phyloP scores from a whole-genome alignment of 2,888 invertebrate species.

The Hypomecis atomaria region DNA sequence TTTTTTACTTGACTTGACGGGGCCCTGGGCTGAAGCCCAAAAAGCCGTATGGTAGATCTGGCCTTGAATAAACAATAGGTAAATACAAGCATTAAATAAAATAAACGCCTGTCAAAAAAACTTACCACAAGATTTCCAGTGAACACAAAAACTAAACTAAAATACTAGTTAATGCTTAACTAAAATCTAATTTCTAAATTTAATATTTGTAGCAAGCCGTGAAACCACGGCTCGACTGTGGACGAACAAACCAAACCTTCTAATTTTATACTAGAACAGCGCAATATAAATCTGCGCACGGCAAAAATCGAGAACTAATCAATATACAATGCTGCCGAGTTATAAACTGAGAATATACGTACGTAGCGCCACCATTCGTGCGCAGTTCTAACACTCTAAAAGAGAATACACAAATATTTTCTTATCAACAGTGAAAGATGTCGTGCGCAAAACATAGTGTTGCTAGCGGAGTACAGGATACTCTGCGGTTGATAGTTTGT shows the following conservation, averaged over 20 bases:
- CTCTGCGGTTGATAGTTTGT: constrained; percentile 2
- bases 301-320: background rate
- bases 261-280: constrained; percentile 45
- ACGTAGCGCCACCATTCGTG: no score
- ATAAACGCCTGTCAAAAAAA: constrained; percentile 33
- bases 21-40: no score
- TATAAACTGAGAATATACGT: no score
- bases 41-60: no score
- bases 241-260: background rate
- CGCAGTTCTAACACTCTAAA: no score
- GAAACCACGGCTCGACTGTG: constrained; percentile 60
- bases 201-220: constrained; percentile 51
- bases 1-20: no score
- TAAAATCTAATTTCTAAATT: constrained; percentile 8
- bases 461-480: background rate
- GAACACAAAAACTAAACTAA: constrained; percentile 28
- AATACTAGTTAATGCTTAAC: constrained; percentile 15
- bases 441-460: constrained; percentile 47
- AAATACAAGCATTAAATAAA: background rate
- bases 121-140: constrained; percentile 42
- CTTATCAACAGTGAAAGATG: background rate
- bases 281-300: constrained; percentile 39
- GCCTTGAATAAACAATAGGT: background rate
- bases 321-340: no score
- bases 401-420: no score